Evolutionary conservation across 2,888 invertebrate species (phyloP), one percentile per base, ranked within the genome.

Genomic region (Anoncus sp.): DNA sequence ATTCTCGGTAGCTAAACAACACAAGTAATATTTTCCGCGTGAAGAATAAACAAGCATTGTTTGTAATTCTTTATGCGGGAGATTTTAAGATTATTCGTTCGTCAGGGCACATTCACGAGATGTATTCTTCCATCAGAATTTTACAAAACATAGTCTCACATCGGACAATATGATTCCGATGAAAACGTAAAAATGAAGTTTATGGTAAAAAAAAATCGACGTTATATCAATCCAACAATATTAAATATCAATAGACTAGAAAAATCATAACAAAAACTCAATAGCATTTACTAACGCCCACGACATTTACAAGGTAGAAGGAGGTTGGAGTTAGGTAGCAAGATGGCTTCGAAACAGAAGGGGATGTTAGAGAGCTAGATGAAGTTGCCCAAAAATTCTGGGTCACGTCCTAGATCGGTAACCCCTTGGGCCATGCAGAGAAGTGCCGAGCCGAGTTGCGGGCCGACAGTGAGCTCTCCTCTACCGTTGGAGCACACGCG

Each of bases 321-420:
- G 31, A 27, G 43, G 27, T 31, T 18, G 27, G 7, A 51, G 24
- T 40, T 38, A 49, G 31, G 49, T 51, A n/a, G 24, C 18, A 51
- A 20, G 45, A 12, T 57, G 43, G 35, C 22, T 35, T 24, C 31
- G 43, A 67, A 60, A 40, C 60, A 7, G 9, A 53, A 24, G 35
- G 40, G 59, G 43, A 51, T 51, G 51, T 16, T 38, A 31, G 20
- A 31, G 20, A 14, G 27, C 49, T 51, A 10, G 45, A 35, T 45
- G 43, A 20, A 38, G 60, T 71, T 71, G n/a, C n/a, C 55, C 16
- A 71, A 78, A 75, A 75, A 75, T 78, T 78, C 55, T 78, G 75
- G 78, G 78, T 78, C 78, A 75, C 78, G 78, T 78, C 43, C 78
- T 71, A 66, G 60, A 78, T 78, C 78, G 62, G 70, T 75, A 71